A percentile compares a stretch with the other conserved stretches of the same genome.
These are phyloP conservation scores for Pocillopora meandrina DNA, from an alignment of 92 coral and sea anemone species.

Conservation along the genomic window DNA sequence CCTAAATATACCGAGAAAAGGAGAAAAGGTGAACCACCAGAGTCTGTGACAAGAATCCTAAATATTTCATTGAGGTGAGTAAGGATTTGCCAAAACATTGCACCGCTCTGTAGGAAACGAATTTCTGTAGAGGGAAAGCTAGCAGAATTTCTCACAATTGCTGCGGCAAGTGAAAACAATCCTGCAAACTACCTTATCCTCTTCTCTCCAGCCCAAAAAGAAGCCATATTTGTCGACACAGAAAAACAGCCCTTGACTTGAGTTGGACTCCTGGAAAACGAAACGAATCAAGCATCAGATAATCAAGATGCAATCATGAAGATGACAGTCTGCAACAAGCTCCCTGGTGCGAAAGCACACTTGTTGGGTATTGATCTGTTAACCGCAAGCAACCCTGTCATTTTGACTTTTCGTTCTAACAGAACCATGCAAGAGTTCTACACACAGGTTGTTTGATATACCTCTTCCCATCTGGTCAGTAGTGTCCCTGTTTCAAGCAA, in stretches of 20 bases:
- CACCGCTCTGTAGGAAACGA: background rate
- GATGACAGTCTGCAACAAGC: background rate
- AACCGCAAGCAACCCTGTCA: slow-evolving; percentile 5
- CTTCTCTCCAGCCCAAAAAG: slow-evolving; percentile 88
- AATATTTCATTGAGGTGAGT: slow-evolving; percentile 24
- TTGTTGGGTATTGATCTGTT: slow-evolving; percentile 14
- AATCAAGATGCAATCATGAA: background rate
- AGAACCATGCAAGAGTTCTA: background rate
- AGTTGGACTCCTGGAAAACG: slow-evolving; percentile 76
- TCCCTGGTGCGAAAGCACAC: background rate
- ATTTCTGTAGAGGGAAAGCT: background rate
- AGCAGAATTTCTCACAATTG: slow-evolving; percentile 3
- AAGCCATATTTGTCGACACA: slow-evolving; percentile 92
- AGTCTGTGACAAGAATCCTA: background rate
- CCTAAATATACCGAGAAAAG: slow-evolving; percentile 47
- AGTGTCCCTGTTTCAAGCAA: slow-evolving; percentile 80
- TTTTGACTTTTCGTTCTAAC: slow-evolving; percentile 7
- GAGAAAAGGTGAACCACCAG: background rate
- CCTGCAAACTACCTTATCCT: slow-evolving; percentile 71
- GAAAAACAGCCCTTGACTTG: slow-evolving; percentile 62
- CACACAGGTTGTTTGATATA: slow-evolving; percentile 31
- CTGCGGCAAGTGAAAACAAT: background rate
- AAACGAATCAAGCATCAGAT: slow-evolving; percentile 18
- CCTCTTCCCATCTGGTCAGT: slow-evolving; percentile 98
- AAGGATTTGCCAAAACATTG: slow-evolving; percentile 22